These are phyloP conservation scores for Lethenteron camtschaticum DNA, from an alignment of 2,113 vertebrate species.

Conservation along the genomic window DNA sequence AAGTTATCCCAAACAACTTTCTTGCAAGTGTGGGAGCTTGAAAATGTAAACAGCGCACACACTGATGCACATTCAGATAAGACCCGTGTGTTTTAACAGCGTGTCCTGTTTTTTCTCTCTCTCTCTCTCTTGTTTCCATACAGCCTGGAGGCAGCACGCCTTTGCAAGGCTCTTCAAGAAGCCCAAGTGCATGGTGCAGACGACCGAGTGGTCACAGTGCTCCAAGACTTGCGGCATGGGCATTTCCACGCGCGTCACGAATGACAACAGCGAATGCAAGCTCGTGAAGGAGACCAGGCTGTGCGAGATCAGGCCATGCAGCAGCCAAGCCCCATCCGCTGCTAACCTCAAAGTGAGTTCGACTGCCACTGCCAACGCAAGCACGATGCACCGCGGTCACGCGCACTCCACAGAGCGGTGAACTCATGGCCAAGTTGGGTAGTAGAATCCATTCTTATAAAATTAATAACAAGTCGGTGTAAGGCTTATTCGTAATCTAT, in stretches of 20 bases:
- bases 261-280: conserved; percentile 22
- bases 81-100: too few relatives aligned
- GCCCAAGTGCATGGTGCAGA: conserved; percentile 22
- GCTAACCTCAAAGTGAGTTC: conserved; percentile 16
- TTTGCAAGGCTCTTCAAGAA: conserved; percentile 9
- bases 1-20: too few relatives aligned
- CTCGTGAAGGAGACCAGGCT: conserved; percentile 24
- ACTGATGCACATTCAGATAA: too few relatives aligned
- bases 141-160: conserved; percentile 17
- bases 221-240: conserved; percentile 31
- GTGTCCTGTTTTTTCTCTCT: background rate
- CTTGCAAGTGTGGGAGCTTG: too few relatives aligned
- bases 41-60: too few relatives aligned
- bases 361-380: too few relatives aligned
- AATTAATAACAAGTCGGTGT: too few relatives aligned
- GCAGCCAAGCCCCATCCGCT: conserved; percentile 8
- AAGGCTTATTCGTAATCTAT: too few relatives aligned
- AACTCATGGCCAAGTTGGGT: too few relatives aligned
- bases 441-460: too few relatives aligned
- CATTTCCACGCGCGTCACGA: conserved; percentile 29
- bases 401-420: too few relatives aligned
- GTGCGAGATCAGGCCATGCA: conserved; percentile 23
- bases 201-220: conserved; percentile 27
- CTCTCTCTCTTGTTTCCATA: background rate
- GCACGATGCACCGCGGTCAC: too few relatives aligned